A percentile compares a stretch with the other conserved stretches of the same genome.
Evolutionary conservation across 2,113 vertebrate species (phyloP).

Genomic region (Turdus rufiventris): DNA sequence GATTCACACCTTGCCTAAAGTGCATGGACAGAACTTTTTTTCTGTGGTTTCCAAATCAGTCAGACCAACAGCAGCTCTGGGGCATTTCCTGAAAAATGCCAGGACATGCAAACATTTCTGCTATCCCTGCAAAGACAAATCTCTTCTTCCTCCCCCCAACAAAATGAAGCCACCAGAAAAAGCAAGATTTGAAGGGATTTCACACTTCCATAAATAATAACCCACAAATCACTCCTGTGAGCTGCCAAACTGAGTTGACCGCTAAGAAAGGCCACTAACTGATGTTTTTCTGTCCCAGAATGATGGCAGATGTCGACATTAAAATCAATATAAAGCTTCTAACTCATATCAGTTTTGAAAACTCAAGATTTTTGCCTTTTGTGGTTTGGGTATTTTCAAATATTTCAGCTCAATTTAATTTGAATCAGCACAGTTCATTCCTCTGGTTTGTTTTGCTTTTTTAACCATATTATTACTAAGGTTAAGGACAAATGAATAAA

Average conservation of each 20-base stretch:
- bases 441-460: neutral
- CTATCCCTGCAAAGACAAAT: neutral
- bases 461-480: neutral
- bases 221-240: neutral
- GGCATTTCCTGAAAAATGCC: neutral
- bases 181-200: neutral
- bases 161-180: neutral
- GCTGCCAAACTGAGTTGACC: neutral
- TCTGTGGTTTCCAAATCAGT: neutral
- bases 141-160: neutral
- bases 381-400: neutral
- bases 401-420: neutral
- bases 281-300: neutral
- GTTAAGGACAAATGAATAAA: neutral
- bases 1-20: neutral
- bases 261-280: neutral
- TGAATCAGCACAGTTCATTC: neutral
- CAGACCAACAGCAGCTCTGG: neutral
- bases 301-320: rapidly evolving
- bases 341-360: neutral
- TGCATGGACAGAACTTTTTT: neutral
- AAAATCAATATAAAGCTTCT: neutral
- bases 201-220: neutral
- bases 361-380: neutral
- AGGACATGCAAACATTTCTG: neutral